Percentiles rank a stretch among this genome's conserved stretches.
phyloP scores from a whole-genome alignment of 2,113 vertebrate genomes.

The Erpornis zantholeuca region DNA sequence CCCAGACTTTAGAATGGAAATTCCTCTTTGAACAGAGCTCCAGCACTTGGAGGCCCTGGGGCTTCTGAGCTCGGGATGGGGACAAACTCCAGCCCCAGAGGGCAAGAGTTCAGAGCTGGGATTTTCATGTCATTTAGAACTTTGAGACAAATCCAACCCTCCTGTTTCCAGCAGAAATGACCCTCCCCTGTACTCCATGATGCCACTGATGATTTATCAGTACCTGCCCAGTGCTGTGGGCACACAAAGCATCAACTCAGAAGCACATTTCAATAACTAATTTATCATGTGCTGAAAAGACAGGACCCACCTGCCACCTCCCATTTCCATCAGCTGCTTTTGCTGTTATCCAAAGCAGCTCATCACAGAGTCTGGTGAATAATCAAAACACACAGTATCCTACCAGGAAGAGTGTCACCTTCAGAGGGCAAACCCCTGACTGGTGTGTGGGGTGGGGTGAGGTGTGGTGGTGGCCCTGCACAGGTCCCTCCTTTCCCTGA shows the following conservation, averaged over 20 bases:
- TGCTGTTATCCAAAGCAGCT: not conserved
- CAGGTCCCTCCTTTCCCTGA: not conserved
- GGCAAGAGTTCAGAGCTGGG: not conserved
- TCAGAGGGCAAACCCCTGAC: not conserved
- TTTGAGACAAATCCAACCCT: not conserved
- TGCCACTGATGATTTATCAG: not conserved
- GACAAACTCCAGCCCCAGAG: not conserved
- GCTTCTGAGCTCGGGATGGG: not conserved
- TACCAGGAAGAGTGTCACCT: not conserved
- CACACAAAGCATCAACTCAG: not conserved
- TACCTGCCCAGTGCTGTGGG: not conserved
- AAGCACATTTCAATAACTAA: not conserved
- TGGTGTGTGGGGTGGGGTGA: not conserved
- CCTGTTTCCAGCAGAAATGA: not conserved
- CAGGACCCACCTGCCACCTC: not conserved
- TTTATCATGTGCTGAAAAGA: not conserved
- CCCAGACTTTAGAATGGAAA: conserved; percentile 13
- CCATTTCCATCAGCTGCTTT: not conserved
- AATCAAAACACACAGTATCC: not conserved
- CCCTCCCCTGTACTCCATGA: not conserved
- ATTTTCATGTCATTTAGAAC: not conserved
- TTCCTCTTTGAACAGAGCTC: not conserved
- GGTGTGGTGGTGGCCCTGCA: not conserved
- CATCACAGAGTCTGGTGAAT: not conserved
- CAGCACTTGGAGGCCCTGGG: not conserved